These are phyloP conservation scores for Uloborus plumipes DNA, from an alignment of 2,888 invertebrate genomes.

Conservation along the genomic window DNA sequence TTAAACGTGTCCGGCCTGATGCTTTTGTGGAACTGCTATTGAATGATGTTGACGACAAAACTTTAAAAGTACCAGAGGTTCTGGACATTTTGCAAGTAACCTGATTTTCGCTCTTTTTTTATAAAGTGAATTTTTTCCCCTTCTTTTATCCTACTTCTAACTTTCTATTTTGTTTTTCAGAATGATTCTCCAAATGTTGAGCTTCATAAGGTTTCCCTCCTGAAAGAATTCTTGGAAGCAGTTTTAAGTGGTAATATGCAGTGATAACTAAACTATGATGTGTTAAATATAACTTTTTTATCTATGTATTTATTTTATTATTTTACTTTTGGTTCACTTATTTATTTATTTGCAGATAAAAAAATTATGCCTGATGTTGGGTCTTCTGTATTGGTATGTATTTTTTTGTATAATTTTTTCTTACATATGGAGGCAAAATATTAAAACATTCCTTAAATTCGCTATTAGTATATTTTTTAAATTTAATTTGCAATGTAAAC, in stretches of 20 bases:
- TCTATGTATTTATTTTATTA: neutral
- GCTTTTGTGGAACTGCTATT: slow-evolving; percentile 56
- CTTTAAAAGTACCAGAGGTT: slow-evolving; percentile 26
- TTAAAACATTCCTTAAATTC: neutral
- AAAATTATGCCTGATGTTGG: slow-evolving; percentile 28
- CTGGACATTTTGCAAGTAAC: slow-evolving; percentile 50
- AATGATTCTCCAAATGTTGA: slow-evolving; percentile 47
- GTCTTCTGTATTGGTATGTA: slow-evolving; percentile 35
- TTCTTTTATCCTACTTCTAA: neutral
- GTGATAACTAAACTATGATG: neutral
- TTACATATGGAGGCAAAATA: too few species aligned
- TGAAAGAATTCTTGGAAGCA: slow-evolving; percentile 60
- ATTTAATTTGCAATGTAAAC: too few species aligned
- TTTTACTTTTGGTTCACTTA: neutral
- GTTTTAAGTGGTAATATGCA: slow-evolving; percentile 46
- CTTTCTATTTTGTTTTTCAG: slow-evolving; percentile 23
- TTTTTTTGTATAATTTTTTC: too few species aligned
- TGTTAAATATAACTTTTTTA: neutral
- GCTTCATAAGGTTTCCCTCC: slow-evolving; percentile 34
- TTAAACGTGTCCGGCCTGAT: slow-evolving; percentile 55
- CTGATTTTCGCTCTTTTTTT: neutral
- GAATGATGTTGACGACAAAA: slow-evolving; percentile 22
- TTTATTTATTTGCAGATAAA: slow-evolving; percentile 40
- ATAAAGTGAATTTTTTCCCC: neutral
- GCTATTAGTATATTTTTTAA: neutral